Evolutionary conservation across 2,888 invertebrate genomes (phyloP).

Genomic region (Lutraria lutraria): DNA sequence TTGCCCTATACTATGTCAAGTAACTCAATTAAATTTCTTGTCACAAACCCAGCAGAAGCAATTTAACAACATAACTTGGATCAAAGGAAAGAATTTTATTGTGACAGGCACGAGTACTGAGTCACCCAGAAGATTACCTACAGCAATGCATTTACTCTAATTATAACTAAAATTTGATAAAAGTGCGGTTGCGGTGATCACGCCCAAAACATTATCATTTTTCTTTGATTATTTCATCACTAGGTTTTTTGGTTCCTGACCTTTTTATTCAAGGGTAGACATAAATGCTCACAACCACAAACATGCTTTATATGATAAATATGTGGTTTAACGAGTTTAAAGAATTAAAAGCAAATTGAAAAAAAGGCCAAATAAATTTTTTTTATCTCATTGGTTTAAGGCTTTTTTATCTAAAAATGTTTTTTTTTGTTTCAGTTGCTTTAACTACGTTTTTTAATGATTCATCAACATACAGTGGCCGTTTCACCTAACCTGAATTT

Average conservation of each 20-base stretch:
- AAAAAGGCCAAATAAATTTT: background rate
- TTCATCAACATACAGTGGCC: too few relatives aligned
- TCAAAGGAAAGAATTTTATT: background rate
- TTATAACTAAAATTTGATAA: background rate
- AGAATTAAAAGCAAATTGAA: background rate
- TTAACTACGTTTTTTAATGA: too few relatives aligned
- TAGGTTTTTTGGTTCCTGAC: background rate
- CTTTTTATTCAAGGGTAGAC: background rate
- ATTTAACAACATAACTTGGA: background rate
- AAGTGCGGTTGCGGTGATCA: background rate
- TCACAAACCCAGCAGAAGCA: background rate
- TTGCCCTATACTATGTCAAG: background rate
- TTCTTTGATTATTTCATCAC: background rate
- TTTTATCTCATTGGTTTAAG: background rate
- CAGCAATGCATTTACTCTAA: background rate
- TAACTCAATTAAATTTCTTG: background rate
- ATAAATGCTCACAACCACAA: background rate
- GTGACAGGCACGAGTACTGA: background rate
- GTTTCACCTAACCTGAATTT: too few relatives aligned
- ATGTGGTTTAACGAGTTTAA: background rate
- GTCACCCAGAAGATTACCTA: background rate
- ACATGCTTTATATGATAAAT: constrained; percentile 3
- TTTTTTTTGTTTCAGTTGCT: too few relatives aligned
- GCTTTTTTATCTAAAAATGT: background rate
- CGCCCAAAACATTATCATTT: constrained; percentile 1